phyloP scores from a whole-genome alignment of 1,140 invertebrate genomes.

The Teleogryllus occipitalis region DNA sequence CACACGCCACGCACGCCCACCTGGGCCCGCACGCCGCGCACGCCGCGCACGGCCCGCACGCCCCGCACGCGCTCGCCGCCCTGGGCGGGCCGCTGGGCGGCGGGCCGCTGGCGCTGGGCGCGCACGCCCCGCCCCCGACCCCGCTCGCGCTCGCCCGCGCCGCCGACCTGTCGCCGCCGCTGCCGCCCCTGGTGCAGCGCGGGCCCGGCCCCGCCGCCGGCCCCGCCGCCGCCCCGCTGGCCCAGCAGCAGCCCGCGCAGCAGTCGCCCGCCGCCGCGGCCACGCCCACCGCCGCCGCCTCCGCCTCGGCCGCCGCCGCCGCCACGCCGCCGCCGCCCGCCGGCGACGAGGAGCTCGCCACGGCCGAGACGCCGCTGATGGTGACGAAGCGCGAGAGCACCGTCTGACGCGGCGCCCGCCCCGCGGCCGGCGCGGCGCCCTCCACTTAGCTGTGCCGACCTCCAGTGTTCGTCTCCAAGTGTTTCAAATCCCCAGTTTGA shows the following conservation, averaged over 20 bases:
- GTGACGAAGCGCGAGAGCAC: slow-evolving; percentile 45
- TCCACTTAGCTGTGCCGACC: neutral
- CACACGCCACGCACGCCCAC: no score
- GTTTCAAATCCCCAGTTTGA: neutral
- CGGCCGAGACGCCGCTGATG: slow-evolving; percentile 44
- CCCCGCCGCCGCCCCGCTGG: neutral
- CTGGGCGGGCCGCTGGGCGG: no score
- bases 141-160: no score
- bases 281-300: slow-evolving; percentile 25
- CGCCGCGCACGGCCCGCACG: no score
- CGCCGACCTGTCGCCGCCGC: neutral
- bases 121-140: no score
- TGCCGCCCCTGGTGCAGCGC: neutral
- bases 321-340: slow-evolving; percentile 27
- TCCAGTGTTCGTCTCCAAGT: neutral
- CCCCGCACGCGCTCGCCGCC: neutral
- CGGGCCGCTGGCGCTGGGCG: no score
- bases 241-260: neutral
- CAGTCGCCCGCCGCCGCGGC: neutral
- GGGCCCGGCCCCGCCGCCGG: neutral
- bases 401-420: slow-evolving; percentile 40
- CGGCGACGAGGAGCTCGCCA: slow-evolving; percentile 39
- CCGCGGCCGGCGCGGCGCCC: slow-evolving; percentile 25
- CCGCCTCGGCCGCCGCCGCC: slow-evolving; percentile 28
- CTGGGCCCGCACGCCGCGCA: no score